Base-by-base conservation (phyloP, 2,113 vertebrate species). In the Tor tambroides region DNA sequence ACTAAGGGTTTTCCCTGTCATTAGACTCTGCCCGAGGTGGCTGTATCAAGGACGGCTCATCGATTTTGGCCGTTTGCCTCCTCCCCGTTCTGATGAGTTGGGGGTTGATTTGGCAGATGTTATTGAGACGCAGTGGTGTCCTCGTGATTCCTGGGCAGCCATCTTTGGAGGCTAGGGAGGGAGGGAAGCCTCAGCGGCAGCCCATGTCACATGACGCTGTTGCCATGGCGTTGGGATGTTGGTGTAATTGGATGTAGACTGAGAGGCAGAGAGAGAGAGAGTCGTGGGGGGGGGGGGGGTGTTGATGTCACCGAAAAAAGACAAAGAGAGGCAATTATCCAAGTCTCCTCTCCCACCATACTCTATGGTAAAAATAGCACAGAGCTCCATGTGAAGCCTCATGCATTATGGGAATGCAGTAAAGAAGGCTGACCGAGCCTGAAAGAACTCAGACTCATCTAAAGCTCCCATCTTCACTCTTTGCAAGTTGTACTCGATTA, bases 171-270 rank as follows among this genome's bases (percentile, higher is more conserved):
- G 80, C 3, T 69, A 23, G 35, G 78, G 92, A 91, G 95, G 93
- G 90, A 91, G 92, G 93, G 88, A 87, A 89, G 41, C 85, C 76
- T 71, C 80, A 84, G 85, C 92, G 92, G 90, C 90, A 91, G 87
- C 32, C 38, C 84, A 79, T 89, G 87, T 91, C 86, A 85, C 87
- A 87, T 91, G 93, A 91, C 63, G 89, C 93, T 94, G 96, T 96
- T 96, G 94, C 96, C 91, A 95, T 96, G 95, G 94, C 59, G 77
- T 93, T 92, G 49, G 49, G 91, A 88, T 95, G 89, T 93, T 94
- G 91, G 91, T 91, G 92, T 93, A 92, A 91, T 90, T 87, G 77
- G 51, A 76, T 84, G 41, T 82, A 83, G 88, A 87, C 65, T 56
- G 59, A 54, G 49, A 35, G 38, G 76, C 14, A 79, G 46, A 76